A percentile compares a stretch with the other conserved stretches of the same genome.
phyloP scores from a whole-genome alignment of 2,797 vertebrate species.

The Tapera naevia region DNA sequence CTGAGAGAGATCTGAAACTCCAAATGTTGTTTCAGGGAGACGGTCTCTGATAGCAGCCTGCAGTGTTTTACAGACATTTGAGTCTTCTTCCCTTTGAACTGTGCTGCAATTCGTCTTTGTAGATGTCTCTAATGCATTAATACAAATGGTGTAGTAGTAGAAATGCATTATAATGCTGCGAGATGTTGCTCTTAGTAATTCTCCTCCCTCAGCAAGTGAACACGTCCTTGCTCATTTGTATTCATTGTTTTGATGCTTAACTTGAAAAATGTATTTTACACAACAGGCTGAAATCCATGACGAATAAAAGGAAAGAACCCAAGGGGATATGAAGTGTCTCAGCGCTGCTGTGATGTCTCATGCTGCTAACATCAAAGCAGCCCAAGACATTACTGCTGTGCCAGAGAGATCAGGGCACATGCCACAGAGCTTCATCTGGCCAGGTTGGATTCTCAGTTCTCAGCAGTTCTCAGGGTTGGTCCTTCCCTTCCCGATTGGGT shows the following conservation, averaged over 20 bases:
- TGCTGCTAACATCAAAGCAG: slow-evolving; percentile 23
- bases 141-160: slow-evolving; percentile 21
- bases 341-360: slow-evolving; percentile 10
- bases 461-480: fast-evolving
- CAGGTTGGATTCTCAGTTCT: fast-evolving
- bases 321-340: slow-evolving; percentile 51
- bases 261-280: slow-evolving; percentile 44
- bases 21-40: background rate
- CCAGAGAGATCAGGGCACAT: background rate
- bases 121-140: slow-evolving; percentile 30
- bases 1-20: background rate
- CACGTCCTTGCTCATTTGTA: slow-evolving; percentile 33
- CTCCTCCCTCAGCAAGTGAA: slow-evolving; percentile 26
- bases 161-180: slow-evolving; percentile 11
- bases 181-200: slow-evolving; percentile 34
- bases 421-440: fast-evolving
- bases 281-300: slow-evolving; percentile 38
- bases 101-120: slow-evolving; percentile 46
- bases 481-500: fast-evolving
- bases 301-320: slow-evolving; percentile 34
- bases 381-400: background rate
- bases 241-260: slow-evolving; percentile 67
- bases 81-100: slow-evolving; percentile 40
- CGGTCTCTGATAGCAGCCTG: background rate
- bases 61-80: background rate